These are phyloP conservation scores for Tachina fera DNA, from an alignment of 2,888 invertebrate genomes.

Conservation along the genomic window DNA sequence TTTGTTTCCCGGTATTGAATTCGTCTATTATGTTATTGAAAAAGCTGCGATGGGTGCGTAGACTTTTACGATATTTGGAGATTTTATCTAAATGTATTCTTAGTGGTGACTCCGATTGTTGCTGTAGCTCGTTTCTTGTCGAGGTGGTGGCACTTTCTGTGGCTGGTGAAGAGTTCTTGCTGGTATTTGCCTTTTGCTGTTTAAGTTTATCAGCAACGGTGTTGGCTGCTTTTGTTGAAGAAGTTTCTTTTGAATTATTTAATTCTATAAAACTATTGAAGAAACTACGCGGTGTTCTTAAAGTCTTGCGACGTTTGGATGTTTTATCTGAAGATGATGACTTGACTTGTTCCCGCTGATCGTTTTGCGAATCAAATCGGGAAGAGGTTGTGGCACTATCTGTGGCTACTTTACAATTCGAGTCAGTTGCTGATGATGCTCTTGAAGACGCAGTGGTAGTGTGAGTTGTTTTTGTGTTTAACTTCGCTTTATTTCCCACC, in stretches of 20 bases:
- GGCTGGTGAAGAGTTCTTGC: not conserved
- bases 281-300: slow-evolving; percentile 75
- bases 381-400: slow-evolving; percentile 53
- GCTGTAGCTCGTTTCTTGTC: slow-evolving; percentile 26
- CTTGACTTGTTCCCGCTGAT: slow-evolving; percentile 44
- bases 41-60: slow-evolving; percentile 75
- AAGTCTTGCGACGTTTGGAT: slow-evolving; percentile 76
- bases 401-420: slow-evolving; percentile 44
- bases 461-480: slow-evolving; percentile 68
- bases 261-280: slow-evolving; percentile 60
- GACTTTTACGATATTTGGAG: slow-evolving; percentile 76
- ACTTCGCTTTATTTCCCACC: slow-evolving; percentile 73
- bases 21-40: slow-evolving; percentile 65
- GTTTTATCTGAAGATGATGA: slow-evolving; percentile 71
- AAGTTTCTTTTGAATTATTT: slow-evolving; percentile 41
- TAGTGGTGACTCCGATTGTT: slow-evolving; percentile 50
- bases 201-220: slow-evolving; percentile 11
- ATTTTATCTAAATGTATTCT: slow-evolving; percentile 72
- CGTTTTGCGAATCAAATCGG: slow-evolving; percentile 37
- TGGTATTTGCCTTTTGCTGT: slow-evolving; percentile 20
- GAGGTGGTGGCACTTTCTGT: slow-evolving; percentile 48
- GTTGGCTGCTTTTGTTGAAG: slow-evolving; percentile 62
- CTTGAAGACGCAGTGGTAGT: slow-evolving; percentile 30
- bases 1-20: slow-evolving; percentile 43
- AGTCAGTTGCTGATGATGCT: slow-evolving; percentile 65